Base-by-base conservation (phyloP, 2,888 invertebrate genomes). In the Parnassius orleans region DNA sequence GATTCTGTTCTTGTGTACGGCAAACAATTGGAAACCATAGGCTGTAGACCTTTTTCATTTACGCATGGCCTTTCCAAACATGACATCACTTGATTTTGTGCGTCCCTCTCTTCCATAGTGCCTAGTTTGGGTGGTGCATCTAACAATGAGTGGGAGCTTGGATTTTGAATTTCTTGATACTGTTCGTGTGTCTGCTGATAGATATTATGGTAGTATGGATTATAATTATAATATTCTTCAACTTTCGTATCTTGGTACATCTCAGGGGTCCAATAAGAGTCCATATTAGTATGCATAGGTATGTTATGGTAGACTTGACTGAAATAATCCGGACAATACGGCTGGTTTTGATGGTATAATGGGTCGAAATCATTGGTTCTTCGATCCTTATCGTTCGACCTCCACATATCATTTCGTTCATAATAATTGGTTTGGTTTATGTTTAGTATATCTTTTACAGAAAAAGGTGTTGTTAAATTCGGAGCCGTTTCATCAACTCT, bases 381-480 rank as follows among this genome's bases (percentile, higher is more conserved):
- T 65, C 81, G 70, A 0, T 83, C 83, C 61, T 83, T 76, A 0
- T 87, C 87, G 59, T 71, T 78, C 41, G 76, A 70, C 66, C 84
- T 89, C 88, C 89, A 89, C 9, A 72, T 43, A 14, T 89, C 88
- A 57, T 70, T 82, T 65, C 86, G 74, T 61, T 90, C 90, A 69
- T 83, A 89, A 62, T 72, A 81, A 52, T 80, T 77, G 3, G 82
- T 71, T 64, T 86, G 88, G 65, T 83, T 84, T 55, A 83, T 84
- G 60, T 83, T 90, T 11, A 91, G 67, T 14, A 91, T 91, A 61
- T 91, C 90, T 68, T 89, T 91, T 0, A 91, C 90, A 0, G 78
- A 84, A 67, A 91, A 91, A n/a, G 90, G 90, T 7, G 90, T 90
- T 24, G 71, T 78, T 24, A 82, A 69, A 65, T 70, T 81, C 24